These are phyloP conservation scores for Mythimna lalbum DNA, from an alignment of 2,888 invertebrate genomes.

Conservation along the genomic window DNA sequence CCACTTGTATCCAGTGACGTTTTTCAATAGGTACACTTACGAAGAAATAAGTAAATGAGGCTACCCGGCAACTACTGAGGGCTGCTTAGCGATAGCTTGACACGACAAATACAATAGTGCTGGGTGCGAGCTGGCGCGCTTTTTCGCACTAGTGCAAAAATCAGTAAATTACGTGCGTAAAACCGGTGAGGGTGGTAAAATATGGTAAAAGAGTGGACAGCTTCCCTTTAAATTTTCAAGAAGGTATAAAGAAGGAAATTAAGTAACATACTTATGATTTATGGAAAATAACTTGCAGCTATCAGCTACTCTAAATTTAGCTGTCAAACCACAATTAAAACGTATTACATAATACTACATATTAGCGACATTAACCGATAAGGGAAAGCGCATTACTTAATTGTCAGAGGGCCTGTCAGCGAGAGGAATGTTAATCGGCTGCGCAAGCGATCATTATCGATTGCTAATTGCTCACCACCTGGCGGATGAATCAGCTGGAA, in stretches of 20 bases:
- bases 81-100: too few relatives aligned
- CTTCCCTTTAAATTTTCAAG: too few relatives aligned
- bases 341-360: slow-evolving; percentile 53
- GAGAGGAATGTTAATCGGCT: slow-evolving; percentile 81
- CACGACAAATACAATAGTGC: too few relatives aligned
- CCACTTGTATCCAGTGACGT: too few relatives aligned
- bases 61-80: too few relatives aligned
- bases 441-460: slow-evolving; percentile 76
- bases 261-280: neutral
- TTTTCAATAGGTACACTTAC: too few relatives aligned
- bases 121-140: too few relatives aligned
- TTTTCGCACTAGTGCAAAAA: too few relatives aligned
- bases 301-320: slow-evolving; percentile 13
- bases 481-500: slow-evolving; percentile 66
- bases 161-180: too few relatives aligned
- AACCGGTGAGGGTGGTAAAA: too few relatives aligned
- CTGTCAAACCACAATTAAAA: slow-evolving; percentile 33
- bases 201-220: too few relatives aligned
- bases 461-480: slow-evolving; percentile 73
- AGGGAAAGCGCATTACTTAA: slow-evolving; percentile 83
- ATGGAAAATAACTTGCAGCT: neutral
- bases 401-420: slow-evolving; percentile 71
- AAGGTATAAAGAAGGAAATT: neutral
- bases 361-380: slow-evolving; percentile 66
- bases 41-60: too few relatives aligned